Base-by-base conservation (phyloP, 2,888 invertebrate species). In the Ennomos fuscantarius region DNA sequence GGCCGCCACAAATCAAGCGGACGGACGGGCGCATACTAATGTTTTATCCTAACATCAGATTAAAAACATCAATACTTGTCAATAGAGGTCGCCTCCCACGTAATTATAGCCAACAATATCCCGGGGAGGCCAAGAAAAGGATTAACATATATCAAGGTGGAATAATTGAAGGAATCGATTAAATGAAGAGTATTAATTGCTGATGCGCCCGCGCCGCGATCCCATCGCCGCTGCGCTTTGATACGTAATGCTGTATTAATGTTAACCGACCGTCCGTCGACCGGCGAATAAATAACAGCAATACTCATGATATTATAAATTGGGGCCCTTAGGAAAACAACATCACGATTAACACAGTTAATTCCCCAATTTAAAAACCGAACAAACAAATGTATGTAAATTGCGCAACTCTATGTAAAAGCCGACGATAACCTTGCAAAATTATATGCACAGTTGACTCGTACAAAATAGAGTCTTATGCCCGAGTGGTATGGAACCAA, bases 61-160 rank as follows among this genome's bases (percentile, higher is more conserved):
- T 91, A 90, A 91, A 91, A 87, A 86, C 92, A 92, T 92, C 92
- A 89, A 92, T 92, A 90, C 88, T 86, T 90, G 91, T 89, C 92
- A 88, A 87, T 89, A 86, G 86, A 86, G 86, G 85, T 88, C 87
- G 86, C 89, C 91, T 89, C 91, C 91, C 90, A 90, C 87, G 88
- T 89, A 90, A 92, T 92, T 90, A 92, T 87, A 87, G 85, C 83
- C 87, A 85, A 88, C 88, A 87, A 87, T 89, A 90, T 89, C 89
- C 88, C 84, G 87, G 85, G 88, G 89, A 86, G 85, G 84, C 80
- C 73, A 71, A 76, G 79, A 82, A 85, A 84, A 82, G 89, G 88
- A 88, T 89, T 89, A 89, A 89, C 87, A 89, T 91, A 89, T 89
- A 89, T 90, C 89, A 89, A 87, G 78, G 81, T 80, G 87, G 86